Evolutionary conservation across 2,797 vertebrate genomes (phyloP).

Genomic region (Pitangus sulphuratus): DNA sequence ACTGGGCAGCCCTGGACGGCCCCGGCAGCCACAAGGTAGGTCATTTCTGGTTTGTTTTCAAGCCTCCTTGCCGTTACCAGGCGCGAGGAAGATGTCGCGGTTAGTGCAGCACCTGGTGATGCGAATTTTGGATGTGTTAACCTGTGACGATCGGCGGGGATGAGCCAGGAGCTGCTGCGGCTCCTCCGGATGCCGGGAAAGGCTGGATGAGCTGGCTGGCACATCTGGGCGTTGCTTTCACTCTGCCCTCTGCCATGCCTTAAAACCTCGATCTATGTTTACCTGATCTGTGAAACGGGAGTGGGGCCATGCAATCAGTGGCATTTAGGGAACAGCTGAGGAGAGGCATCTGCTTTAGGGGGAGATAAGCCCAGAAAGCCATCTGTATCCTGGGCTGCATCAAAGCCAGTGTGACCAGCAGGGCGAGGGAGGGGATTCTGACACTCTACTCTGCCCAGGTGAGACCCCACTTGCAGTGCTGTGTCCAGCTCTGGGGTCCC

Average conservation of each 20-base stretch:
- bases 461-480: neutral
- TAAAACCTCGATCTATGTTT: neutral
- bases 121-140: neutral
- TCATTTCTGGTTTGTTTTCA: fast-evolving
- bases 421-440: neutral
- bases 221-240: fast-evolving
- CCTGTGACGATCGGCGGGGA: neutral
- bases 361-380: neutral
- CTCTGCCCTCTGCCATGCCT: fast-evolving
- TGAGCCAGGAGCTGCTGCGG: neutral
- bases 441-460: neutral
- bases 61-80: fast-evolving
- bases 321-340: fast-evolving
- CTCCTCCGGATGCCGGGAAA: neutral
- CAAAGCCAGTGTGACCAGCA: neutral
- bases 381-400: neutral
- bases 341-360: neutral
- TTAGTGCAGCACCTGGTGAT: fast-evolving
- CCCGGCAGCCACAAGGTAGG: conserved; percentile 6
- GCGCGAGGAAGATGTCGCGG: neutral
- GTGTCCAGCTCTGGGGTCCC: neutral
- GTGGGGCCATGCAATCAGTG: fast-evolving
- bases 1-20: neutral
- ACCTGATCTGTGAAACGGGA: neutral
- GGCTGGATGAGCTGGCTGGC: neutral